phyloP scores from a whole-genome alignment of 1,140 invertebrate genomes.

The Hesperophylax magnus region DNA sequence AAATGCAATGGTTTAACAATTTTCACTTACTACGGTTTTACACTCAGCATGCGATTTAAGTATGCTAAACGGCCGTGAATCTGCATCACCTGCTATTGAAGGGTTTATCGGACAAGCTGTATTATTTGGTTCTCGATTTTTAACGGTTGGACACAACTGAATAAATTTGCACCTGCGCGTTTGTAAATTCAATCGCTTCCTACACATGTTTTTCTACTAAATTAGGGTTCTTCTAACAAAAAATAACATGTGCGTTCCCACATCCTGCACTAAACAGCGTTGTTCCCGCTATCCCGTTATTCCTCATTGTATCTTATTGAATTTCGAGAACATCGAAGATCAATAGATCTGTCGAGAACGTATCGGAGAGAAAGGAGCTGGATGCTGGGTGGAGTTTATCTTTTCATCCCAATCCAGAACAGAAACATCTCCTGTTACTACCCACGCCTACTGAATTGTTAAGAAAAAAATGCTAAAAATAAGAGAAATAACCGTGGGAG shows the following conservation, averaged over 20 bases:
- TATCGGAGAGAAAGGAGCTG: background rate
- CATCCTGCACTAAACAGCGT: background rate
- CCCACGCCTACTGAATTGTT: background rate
- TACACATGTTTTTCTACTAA: conserved; percentile 13
- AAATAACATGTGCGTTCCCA: conserved; percentile 4
- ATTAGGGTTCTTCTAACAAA: conserved; percentile 1
- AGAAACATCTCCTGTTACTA: background rate
- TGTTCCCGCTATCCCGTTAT: background rate
- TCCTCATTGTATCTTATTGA: background rate
- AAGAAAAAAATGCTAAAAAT: background rate
- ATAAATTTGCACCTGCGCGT: conserved; percentile 16
- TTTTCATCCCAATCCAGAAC: background rate
- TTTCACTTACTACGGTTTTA: background rate
- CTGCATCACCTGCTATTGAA: no score
- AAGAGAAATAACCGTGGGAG: background rate
- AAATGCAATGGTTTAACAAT: background rate
- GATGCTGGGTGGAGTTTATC: background rate
- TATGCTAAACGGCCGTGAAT: background rate
- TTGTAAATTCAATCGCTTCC: background rate
- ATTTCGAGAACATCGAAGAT: background rate
- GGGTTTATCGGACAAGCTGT: no score
- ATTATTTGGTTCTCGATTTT: no score
- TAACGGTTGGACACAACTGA: background rate
- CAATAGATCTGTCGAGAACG: background rate
- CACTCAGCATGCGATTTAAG: background rate